A percentile compares a stretch with the other conserved stretches of the same genome.
These are phyloP conservation scores for Metellina segmentata DNA, from an alignment of 2,888 invertebrate genomes.

Conservation along the genomic window DNA sequence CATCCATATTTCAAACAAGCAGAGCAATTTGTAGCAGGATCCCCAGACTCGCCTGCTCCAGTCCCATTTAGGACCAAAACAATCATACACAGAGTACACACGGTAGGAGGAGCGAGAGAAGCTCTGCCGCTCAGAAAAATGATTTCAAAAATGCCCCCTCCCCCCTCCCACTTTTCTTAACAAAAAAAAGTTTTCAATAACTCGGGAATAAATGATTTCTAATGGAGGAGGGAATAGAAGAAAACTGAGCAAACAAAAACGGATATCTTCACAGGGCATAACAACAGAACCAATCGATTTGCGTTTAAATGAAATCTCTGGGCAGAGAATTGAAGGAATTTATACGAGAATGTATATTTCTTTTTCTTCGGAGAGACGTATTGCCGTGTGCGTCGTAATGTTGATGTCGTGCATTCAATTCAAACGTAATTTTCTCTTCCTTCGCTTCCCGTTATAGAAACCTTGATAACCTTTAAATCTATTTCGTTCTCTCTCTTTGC, in stretches of 20 bases:
- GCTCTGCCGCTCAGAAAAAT: no score
- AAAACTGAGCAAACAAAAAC: conserved; percentile 41
- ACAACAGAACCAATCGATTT: conserved; percentile 47
- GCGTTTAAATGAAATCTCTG: conserved; percentile 62
- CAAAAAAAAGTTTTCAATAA: conserved; percentile 52
- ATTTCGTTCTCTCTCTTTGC: background rate
- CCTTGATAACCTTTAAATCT: conserved; percentile 50
- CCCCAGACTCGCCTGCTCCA: background rate
- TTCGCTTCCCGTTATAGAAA: conserved; percentile 14
- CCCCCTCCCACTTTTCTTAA: background rate
- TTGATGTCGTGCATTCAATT: conserved; percentile 38
- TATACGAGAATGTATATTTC: conserved; percentile 32
- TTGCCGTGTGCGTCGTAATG: background rate
- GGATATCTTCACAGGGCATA: conserved; percentile 28
- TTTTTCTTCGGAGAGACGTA: background rate
- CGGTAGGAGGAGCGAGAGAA: background rate
- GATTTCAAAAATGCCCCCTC: background rate
- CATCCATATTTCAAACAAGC: no score
- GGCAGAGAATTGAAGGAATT: conserved; percentile 32
- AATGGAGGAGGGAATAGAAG: conserved; percentile 18
- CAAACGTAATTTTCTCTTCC: conserved; percentile 34
- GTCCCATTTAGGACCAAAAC: conserved; percentile 28
- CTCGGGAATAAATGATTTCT: conserved; percentile 56
- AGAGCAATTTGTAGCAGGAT: conserved; percentile 18
- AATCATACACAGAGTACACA: conserved; percentile 50